Percentiles rank a stretch among this genome's conserved stretches.
These are phyloP conservation scores for Forbesichthys agassizii DNA, from an alignment of 2,113 vertebrate species.

Conservation along the genomic window DNA sequence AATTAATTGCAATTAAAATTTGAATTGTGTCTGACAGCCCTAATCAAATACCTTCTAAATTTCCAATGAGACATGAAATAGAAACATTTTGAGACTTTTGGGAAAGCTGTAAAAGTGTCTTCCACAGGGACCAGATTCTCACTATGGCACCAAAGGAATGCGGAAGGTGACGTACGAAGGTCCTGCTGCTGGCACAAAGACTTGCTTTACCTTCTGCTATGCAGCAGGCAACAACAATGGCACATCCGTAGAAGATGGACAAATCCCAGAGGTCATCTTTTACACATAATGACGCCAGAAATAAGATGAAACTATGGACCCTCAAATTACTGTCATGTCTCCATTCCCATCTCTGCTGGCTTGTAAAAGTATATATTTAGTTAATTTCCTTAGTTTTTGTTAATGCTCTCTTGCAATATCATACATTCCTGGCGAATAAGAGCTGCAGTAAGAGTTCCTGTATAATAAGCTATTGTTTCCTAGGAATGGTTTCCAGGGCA, in stretches of 20 bases:
- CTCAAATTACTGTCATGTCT: no score
- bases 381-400: background rate
- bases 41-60: no score
- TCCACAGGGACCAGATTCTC: constrained; percentile 90
- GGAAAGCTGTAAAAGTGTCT: background rate
- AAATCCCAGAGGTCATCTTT: constrained; percentile 98
- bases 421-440: no score
- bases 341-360: constrained; percentile 12
- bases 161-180: constrained; percentile 94
- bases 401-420: background rate
- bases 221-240: constrained; percentile 97
- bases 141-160: constrained; percentile 97
- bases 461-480: background rate
- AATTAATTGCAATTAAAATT: no score
- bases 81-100: no score
- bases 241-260: constrained; percentile 96
- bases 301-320: no score
- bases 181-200: constrained; percentile 89
- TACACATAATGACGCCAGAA: constrained; percentile 85
- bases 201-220: constrained; percentile 97
- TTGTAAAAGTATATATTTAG: background rate
- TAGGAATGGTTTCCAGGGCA: background rate
- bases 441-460: background rate
- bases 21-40: no score
- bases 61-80: no score